Percentiles rank a stretch among this genome's conserved stretches.
These are phyloP conservation scores for Hanleya hanleyi DNA, from an alignment of 2,888 invertebrate genomes.

Conservation along the genomic window DNA sequence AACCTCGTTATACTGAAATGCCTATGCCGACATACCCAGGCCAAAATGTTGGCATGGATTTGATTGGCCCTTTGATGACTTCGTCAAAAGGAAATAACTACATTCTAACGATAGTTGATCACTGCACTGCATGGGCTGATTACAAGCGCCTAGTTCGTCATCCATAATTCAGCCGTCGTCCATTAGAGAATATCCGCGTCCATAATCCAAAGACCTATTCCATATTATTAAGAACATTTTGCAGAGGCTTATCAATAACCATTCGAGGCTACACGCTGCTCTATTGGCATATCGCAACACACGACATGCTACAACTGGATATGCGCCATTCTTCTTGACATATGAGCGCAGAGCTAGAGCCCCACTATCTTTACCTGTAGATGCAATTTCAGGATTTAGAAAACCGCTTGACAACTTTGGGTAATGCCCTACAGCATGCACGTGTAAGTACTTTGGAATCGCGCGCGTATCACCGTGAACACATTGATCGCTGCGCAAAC, in stretches of 20 bases:
- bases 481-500: not conserved
- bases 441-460: not conserved
- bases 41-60: conserved; percentile 6
- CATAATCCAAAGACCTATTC: not conserved
- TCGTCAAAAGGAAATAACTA: not conserved
- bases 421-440: not conserved
- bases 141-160: not conserved
- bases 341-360: conserved; percentile 9
- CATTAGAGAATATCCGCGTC: not conserved
- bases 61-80: not conserved
- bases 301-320: not conserved
- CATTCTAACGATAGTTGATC: conserved; percentile 8
- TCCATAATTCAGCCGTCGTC: not conserved
- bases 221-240: not conserved
- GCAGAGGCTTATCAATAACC: conserved; percentile 1
- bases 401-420: not conserved
- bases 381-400: not conserved
- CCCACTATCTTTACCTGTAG: not conserved
- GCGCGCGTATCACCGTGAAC: not conserved
- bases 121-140: conserved; percentile 13
- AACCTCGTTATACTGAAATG: not conserved
- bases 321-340: conserved; percentile 6
- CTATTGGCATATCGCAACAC: conserved; percentile 6
- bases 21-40: not conserved
- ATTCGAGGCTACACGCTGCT: not conserved